Percentiles rank a stretch among this genome's conserved stretches.
Evolutionary conservation across 1,140 invertebrate species (phyloP).

Genomic region (Linepithema humile): DNA sequence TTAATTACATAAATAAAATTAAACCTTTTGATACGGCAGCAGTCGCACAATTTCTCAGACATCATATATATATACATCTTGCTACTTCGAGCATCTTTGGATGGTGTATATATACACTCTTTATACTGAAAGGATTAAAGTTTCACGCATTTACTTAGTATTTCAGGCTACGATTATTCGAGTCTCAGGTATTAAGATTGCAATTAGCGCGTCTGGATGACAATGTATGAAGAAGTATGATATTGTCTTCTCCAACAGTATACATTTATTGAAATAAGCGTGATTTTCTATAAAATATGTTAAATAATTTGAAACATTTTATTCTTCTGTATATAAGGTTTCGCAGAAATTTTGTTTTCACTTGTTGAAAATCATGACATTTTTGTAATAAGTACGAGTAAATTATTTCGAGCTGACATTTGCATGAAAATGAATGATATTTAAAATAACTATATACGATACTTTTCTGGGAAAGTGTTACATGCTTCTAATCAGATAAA

Average conservation of each 20-base stretch:
- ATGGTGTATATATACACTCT: no score
- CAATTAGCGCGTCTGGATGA: neutral
- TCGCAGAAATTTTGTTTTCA: neutral
- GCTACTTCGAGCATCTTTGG: no score
- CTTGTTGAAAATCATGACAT: constrained; percentile 44
- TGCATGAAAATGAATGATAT: no score
- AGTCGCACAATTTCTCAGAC: no score
- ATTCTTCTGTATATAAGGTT: neutral
- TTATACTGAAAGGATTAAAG: constrained; percentile 31
- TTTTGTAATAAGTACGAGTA: constrained; percentile 6
- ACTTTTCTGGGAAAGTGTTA: no score
- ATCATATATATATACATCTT: no score
- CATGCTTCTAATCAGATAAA: neutral
- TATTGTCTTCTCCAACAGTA: neutral
- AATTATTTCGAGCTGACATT: constrained; percentile 2
- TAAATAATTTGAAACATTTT: neutral
- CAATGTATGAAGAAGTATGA: neutral
- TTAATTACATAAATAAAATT: no score
- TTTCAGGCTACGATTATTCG: constrained; percentile 49
- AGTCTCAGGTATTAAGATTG: constrained; percentile 3
- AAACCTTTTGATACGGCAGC: no score
- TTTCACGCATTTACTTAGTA: constrained; percentile 58
- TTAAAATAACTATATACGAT: no score
- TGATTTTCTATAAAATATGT: neutral
- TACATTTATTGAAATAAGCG: neutral